Base-by-base conservation (phyloP, 2,113 vertebrate species). In the Taxidea taxus region DNA sequence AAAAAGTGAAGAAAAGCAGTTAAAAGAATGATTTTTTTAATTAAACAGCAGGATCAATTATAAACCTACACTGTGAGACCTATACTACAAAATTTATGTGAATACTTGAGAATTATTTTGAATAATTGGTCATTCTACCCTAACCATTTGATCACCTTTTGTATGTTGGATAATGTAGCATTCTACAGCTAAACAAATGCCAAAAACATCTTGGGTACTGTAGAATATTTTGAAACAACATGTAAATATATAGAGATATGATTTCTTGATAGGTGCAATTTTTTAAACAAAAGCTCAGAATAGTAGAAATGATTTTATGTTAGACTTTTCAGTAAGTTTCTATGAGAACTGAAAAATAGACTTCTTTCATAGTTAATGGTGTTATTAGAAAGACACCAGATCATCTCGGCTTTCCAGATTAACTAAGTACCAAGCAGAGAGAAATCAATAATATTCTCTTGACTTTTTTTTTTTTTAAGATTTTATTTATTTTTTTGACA, bases 331-430 rank as follows among this genome's bases (percentile, higher is more conserved):
- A 96, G 90, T 97, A 98, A 96, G 74, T 86, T 84, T 97, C 95
- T 97, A 85, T 93, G 1, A 3, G 89, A 97, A 98, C 58, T 97
- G 96, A 98, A 87, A 94, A 97, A 64, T 34, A 70, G 90, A 97
- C 96, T 98, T 97, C 96, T 98, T 97, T 98, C 93, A 97, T 97
- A 95, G 95, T 96, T 98, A 97, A 98, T 98, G 91, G 95, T 97
- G 62, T 96, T 80, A 92, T 94, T 97, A 98, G 95, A 87, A 88
- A 88, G 31, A 29, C 91, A 98, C 97, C 96, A 96, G 98, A 98
- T 98, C 96, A 97, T 96, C 94, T 97, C 97, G 95, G 91, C 93
- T 98, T 98, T 97, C 68, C 64, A 20, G 75, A 97, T 64, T 95
- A 95, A 97, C 70, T 49, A 94, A 98, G 95, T 2, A 81, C 91